A percentile compares a stretch with the other conserved stretches of the same genome.
Evolutionary conservation across 1,140 invertebrate genomes (phyloP).

Genomic region (Tribolium madens): DNA sequence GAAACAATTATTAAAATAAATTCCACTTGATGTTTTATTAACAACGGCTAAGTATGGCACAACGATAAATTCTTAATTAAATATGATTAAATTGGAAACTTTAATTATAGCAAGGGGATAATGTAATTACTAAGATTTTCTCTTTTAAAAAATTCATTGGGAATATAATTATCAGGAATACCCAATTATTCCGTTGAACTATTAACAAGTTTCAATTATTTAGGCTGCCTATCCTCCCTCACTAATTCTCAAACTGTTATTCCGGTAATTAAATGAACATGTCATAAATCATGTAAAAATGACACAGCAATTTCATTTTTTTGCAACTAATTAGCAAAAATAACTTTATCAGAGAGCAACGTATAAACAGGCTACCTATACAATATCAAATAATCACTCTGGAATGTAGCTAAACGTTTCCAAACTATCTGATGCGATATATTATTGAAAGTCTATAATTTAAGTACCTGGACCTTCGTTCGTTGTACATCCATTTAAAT

Average conservation of each 20-base stretch:
- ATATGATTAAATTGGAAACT: conserved; percentile 44
- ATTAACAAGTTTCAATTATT: conserved; percentile 41
- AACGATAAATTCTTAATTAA: conserved; percentile 31
- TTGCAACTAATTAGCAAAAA: not conserved
- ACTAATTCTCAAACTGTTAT: conserved; percentile 20
- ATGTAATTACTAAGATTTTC: conserved; percentile 46
- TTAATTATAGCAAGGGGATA: conserved; percentile 43
- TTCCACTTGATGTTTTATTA: conserved; percentile 22
- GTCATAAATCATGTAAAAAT: conserved; percentile 2
- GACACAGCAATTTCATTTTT: not conserved
- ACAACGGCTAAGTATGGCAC: conserved; percentile 19
- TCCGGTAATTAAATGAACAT: conserved; percentile 25
- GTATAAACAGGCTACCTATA: conserved; percentile 11
- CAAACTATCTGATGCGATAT: conserved; percentile 45
- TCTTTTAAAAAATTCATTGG: conserved; percentile 35
- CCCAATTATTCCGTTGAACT: conserved; percentile 34
- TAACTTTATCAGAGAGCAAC: not conserved
- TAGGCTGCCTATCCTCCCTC: conserved; percentile 15
- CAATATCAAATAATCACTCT: conserved; percentile 14
- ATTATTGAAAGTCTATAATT: conserved; percentile 51
- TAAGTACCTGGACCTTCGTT: conserved; percentile 40
- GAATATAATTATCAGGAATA: conserved; percentile 42
- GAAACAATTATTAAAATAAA: conserved; percentile 15
- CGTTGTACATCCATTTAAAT: conserved; percentile 42
- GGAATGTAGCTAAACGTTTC: conserved; percentile 41